These are phyloP conservation scores for Luperina nickerlii DNA, from an alignment of 2,888 invertebrate species.

Conservation along the genomic window DNA sequence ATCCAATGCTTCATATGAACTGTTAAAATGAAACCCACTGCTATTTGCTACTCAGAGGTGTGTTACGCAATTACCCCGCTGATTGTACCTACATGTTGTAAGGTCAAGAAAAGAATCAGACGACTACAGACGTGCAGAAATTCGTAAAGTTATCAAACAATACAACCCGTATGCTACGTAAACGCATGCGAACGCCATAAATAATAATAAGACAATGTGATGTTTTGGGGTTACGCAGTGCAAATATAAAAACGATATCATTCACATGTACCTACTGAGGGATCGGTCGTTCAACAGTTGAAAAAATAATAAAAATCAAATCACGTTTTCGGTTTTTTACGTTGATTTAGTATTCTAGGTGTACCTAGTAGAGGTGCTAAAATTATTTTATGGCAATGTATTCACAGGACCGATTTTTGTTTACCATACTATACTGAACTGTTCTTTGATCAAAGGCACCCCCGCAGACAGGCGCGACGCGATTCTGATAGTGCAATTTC, in stretches of 20 bases:
- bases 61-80: not conserved
- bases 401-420: conserved; percentile 1
- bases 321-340: conserved; percentile 28
- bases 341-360: conserved; percentile 34
- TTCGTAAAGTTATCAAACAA: conserved; percentile 28
- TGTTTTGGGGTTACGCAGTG: conserved; percentile 45
- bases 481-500: not conserved
- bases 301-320: conserved; percentile 32
- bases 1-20: too few relatives aligned
- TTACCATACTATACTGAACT: not conserved
- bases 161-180: conserved; percentile 11
- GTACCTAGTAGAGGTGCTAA: not conserved
- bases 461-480: not conserved
- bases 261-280: not conserved
- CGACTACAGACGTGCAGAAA: conserved; percentile 11
- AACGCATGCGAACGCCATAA: conserved; percentile 45
- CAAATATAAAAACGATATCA: conserved; percentile 47
- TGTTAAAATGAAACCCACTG: too few relatives aligned
- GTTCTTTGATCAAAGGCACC: not conserved
- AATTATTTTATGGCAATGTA: conserved; percentile 12
- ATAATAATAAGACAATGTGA: conserved; percentile 50
- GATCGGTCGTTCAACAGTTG: not conserved
- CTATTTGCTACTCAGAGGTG: too few relatives aligned
- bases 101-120: conserved; percentile 1
- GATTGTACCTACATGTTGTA: not conserved